Evolutionary conservation across 2,888 invertebrate genomes (phyloP), one percentile per base, ranked within the genome.

Genomic region (Drosophila neotestacea): DNA sequence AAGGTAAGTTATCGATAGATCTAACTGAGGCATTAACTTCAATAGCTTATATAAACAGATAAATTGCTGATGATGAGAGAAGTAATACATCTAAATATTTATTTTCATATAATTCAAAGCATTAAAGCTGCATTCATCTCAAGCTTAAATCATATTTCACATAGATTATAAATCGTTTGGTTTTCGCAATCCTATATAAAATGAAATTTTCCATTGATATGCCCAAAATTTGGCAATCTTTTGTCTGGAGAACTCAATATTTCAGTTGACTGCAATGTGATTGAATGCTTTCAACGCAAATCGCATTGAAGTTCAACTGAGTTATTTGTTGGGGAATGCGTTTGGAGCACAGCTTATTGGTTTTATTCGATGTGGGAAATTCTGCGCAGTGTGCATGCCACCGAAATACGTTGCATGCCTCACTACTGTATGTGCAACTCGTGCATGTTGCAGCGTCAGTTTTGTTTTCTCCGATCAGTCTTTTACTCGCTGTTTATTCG

Each of bases 401-500:
- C 30, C 46, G 10, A 10, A 30, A 13, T 32, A 13, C 46, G 30
- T 54, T 54, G 54, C 32, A 34, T 36, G 52, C 30, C 38, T 5
- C 48, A 32, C 28, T 38, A 4, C 47, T 30, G 30, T 4, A 34
- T 16, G 11, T 47, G 50, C 38, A 39, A 41, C 56, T 56, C 27
- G 56, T 70, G 66, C 56, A 58, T 68, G 54, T 55, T 66, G 28
- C 56, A 39, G 30, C 10, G 52, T 63, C 36, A 34, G 63, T 52
- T 38, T 32, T 67, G 52, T 47, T 67, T 77, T 48, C 28, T 48
- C 50, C 48, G 48, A 64, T 52, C 64, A 34, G 41, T 55, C 70
- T 76, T 51, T 51, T 46, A 36, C 50, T 39, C 36, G 38, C 56
- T 61, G 65, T 70, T 77, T 65, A 74, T 58, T 73, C 82, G 47